A percentile compares a stretch with the other conserved stretches of the same genome.
Conservation (phyloP, 2,888 invertebrate species). For the Furcula furcula region DNA sequence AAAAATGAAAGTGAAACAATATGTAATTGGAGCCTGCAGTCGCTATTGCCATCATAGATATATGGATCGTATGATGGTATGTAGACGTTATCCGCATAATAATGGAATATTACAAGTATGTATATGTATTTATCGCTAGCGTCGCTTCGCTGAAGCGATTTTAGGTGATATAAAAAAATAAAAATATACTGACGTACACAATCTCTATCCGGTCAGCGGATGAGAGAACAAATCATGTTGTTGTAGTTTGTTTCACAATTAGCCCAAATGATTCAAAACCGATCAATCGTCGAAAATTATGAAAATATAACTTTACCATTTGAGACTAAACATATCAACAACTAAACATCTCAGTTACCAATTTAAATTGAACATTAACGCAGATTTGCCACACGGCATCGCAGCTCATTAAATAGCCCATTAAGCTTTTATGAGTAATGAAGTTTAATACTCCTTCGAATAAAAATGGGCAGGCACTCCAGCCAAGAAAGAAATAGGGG, state of each 20-base stretch:
- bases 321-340: conserved; percentile 1
- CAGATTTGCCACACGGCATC: too few species aligned
- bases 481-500: too few species aligned
- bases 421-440: too few species aligned
- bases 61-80: conserved; percentile 53
- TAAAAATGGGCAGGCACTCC: too few species aligned
- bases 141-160: conserved; percentile 2
- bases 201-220: conserved; percentile 51
- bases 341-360: too few species aligned
- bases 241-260: neutral
- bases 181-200: conserved; percentile 8
- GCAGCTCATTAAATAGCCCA: too few species aligned
- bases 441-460: too few species aligned
- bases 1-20: neutral
- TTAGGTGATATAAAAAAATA: neutral
- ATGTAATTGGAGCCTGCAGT: neutral
- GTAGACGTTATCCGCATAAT: conserved; percentile 47
- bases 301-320: neutral
- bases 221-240: conserved; percentile 10
- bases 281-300: too few species aligned
- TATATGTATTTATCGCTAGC: neutral
- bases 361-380: too few species aligned
- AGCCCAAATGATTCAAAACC: too few species aligned
- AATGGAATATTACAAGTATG: conserved; percentile 10
- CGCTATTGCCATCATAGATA: conserved; percentile 57